Conservation (phyloP, 2,113 vertebrate species). For the Ahaetulla prasina region DNA sequence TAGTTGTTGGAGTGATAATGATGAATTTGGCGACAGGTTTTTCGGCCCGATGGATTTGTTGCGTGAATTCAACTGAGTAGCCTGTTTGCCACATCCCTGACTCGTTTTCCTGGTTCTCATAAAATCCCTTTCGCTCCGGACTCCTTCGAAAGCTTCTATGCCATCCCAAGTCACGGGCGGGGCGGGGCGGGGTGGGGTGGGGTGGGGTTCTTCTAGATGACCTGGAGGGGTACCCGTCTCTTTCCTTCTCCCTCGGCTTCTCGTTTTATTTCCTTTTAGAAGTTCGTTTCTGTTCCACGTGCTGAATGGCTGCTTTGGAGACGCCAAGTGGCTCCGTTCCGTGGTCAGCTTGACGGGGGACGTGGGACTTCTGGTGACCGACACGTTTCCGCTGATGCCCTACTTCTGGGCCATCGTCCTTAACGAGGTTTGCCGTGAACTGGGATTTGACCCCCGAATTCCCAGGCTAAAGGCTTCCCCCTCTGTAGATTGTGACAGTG, state of each 20-base stretch:
- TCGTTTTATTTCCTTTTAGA: not conserved
- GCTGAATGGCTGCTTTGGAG: conserved; percentile 26
- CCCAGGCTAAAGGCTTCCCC: too few relatives aligned
- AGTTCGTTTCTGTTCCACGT: conserved; percentile 16
- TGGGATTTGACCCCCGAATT: rapidly evolving
- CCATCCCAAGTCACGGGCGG: not conserved
- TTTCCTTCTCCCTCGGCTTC: rapidly evolving
- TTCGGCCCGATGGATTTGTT: not conserved
- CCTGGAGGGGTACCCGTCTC: not conserved
- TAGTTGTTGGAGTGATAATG: not conserved
- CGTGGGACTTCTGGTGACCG: conserved; percentile 33
- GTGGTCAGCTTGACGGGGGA: not conserved
- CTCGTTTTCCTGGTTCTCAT: not conserved
- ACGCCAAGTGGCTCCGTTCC: conserved; percentile 1
- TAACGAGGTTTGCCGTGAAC: not conserved
- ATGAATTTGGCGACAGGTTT: not conserved
- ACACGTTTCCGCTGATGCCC: not conserved
- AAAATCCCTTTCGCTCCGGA: not conserved
- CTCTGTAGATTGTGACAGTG: not conserved
- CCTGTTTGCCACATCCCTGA: not conserved
- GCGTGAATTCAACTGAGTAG: not conserved
- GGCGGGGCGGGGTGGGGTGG: too few relatives aligned
- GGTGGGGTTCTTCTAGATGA: not conserved
- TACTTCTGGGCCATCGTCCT: conserved; percentile 50
- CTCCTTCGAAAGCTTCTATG: not conserved